A percentile compares a stretch with the other conserved stretches of the same genome.
These are phyloP conservation scores for Heterocephalus glaber DNA, from an alignment of 2,113 vertebrate species.

Conservation along the genomic window DNA sequence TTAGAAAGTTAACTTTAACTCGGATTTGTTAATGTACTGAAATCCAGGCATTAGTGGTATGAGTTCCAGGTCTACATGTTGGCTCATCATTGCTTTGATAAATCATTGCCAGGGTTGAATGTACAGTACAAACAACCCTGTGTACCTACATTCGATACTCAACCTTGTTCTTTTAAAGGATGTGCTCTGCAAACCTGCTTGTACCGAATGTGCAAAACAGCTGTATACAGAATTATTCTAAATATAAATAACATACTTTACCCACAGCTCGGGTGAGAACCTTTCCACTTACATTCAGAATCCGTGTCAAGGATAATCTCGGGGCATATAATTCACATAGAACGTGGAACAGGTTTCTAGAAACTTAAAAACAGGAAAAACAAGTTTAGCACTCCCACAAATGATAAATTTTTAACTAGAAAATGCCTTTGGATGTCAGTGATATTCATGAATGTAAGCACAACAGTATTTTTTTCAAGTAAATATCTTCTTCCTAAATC, in stretches of 20 bases:
- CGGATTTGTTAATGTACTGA: not conserved
- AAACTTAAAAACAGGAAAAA: slow-evolving; percentile 66
- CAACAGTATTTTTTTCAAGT: not conserved
- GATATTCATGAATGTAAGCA: not conserved
- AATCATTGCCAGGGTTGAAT: not conserved
- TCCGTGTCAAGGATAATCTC: not conserved
- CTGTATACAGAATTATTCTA: not conserved
- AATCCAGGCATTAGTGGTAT: not conserved
- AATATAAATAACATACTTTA: not conserved
- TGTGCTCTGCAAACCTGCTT: not conserved
- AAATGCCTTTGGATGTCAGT: slow-evolving; percentile 48
- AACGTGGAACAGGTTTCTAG: not conserved
- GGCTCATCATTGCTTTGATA: not conserved
- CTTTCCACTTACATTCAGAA: not conserved
- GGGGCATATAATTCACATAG: not conserved
- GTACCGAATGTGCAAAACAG: not conserved
- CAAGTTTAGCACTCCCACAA: slow-evolving; percentile 51
- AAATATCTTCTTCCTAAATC: not conserved
- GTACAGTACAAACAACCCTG: not conserved
- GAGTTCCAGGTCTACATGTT: not conserved
- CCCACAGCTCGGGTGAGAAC: not conserved
- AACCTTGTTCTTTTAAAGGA: not conserved
- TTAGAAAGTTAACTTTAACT: slow-evolving; percentile 28
- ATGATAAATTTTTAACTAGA: slow-evolving; percentile 67
- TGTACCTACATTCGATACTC: not conserved